Conservation (phyloP, 2,888 invertebrate species). For the Chymomyza amoena region DNA sequence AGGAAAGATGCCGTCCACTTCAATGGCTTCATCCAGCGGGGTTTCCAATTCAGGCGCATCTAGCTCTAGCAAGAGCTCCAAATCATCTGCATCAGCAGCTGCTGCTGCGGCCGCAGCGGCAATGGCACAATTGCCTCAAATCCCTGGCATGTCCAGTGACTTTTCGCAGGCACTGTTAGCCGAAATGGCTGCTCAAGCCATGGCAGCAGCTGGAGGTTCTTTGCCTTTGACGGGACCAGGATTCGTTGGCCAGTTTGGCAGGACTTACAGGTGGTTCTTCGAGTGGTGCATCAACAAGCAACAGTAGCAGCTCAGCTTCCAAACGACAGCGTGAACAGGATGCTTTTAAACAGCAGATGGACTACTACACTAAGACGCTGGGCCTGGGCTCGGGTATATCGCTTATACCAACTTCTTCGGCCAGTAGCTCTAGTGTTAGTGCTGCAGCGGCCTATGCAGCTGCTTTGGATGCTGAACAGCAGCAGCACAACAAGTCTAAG, state of each 20-base stretch:
- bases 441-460: conserved; percentile 60
- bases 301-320: conserved; percentile 53
- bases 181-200: conserved; percentile 82
- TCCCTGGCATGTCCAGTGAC: conserved; percentile 82
- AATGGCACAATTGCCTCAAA: conserved; percentile 73
- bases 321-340: conserved; percentile 83
- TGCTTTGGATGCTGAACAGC: conserved; percentile 64
- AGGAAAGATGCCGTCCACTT: conserved; percentile 76
- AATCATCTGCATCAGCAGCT: conserved; percentile 81
- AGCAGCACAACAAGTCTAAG: conserved; percentile 74
- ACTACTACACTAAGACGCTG: conserved; percentile 83
- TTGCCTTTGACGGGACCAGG: conserved; percentile 74
- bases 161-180: conserved; percentile 85
- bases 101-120: conserved; percentile 75
- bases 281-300: conserved; percentile 28
- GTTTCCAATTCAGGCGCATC: conserved; percentile 45
- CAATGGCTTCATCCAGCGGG: conserved; percentile 47
- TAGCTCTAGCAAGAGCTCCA: conserved; percentile 80
- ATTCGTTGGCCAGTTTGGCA: conserved; percentile 79
- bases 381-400: conserved; percentile 79
- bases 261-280: conserved; percentile 75
- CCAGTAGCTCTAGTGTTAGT: conserved; percentile 53
- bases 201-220: conserved; percentile 76
- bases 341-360: conserved; percentile 86
- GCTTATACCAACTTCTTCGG: conserved; percentile 78